phyloP scores from a whole-genome alignment of 2,113 vertebrate genomes.

The Suncus etruscus region DNA sequence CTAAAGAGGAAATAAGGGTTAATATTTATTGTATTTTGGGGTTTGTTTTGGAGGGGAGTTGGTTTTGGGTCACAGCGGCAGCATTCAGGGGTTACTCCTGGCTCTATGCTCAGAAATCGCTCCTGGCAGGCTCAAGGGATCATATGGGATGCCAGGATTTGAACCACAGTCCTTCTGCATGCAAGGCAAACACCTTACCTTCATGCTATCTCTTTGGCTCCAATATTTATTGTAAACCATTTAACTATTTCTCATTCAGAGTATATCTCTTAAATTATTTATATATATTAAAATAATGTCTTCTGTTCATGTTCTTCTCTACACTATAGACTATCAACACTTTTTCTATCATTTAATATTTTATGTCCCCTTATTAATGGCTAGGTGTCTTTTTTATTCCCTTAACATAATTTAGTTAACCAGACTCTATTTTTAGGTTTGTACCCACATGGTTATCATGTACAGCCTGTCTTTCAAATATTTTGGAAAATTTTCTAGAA shows the following conservation, averaged over 20 bases:
- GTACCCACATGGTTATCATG: background rate
- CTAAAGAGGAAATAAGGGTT: slow-evolving; percentile 47
- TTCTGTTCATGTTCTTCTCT: slow-evolving; percentile 4
- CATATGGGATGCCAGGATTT: too few species aligned
- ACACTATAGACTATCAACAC: background rate
- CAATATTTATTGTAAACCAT: slow-evolving; percentile 49
- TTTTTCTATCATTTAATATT: slow-evolving; percentile 44
- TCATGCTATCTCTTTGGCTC: too few species aligned
- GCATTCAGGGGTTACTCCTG: too few species aligned
- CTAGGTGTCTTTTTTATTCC: background rate
- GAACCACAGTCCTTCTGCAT: too few species aligned
- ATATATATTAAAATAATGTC: background rate
- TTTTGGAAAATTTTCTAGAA: slow-evolving; percentile 20
- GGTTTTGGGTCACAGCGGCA: too few species aligned
- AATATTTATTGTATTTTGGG: slow-evolving; percentile 27
- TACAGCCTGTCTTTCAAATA: background rate
- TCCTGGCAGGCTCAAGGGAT: too few species aligned
- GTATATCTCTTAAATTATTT: background rate
- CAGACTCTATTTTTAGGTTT: slow-evolving; percentile 17
- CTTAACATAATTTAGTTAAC: slow-evolving; percentile 38
- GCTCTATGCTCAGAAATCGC: too few species aligned
- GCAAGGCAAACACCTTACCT: too few species aligned
- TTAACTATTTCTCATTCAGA: background rate
- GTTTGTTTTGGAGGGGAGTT: too few species aligned
- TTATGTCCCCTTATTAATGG: slow-evolving; percentile 50